Evolutionary conservation across 2,113 vertebrate species (phyloP).

Genomic region (Anser brachyrhynchus): DNA sequence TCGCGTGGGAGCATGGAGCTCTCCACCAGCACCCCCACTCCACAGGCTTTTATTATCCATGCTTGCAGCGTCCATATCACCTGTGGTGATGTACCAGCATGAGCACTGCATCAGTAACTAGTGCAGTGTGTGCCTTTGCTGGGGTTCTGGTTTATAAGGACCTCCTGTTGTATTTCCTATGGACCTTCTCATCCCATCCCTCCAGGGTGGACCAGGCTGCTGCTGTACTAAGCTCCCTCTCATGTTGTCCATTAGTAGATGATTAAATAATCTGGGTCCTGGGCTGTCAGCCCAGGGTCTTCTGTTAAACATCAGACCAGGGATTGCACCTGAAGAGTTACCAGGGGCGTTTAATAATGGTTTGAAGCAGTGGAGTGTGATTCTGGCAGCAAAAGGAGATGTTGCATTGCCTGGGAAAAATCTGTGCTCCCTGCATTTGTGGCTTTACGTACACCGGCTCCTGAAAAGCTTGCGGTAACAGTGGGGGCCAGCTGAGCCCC

Average conservation of each 20-base stretch:
- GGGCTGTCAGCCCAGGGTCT: background rate
- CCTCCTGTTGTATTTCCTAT: background rate
- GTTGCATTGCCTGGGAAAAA: background rate
- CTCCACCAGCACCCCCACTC: accelerated
- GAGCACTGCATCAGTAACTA: background rate
- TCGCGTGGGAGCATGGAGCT: accelerated
- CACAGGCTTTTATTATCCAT: background rate
- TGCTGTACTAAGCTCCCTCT: background rate
- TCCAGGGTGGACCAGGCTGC: background rate
- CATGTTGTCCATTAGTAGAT: background rate
- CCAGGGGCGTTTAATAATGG: background rate
- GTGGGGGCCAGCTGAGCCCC: too few species aligned
- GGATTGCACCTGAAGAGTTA: background rate
- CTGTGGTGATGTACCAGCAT: accelerated
- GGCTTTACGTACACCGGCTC: background rate
- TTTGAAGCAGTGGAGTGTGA: background rate
- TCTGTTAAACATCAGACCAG: background rate
- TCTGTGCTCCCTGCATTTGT: background rate
- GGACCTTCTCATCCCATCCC: background rate
- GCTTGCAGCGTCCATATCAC: accelerated
- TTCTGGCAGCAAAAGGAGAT: background rate
- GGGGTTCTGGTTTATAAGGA: background rate
- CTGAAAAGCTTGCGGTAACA: background rate
- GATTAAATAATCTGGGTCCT: background rate
- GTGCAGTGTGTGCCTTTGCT: background rate